A percentile compares a stretch with the other conserved stretches of the same genome.
These are phyloP conservation scores for Campylorhamphus procurvoides DNA, from an alignment of 2,113 vertebrate genomes.

Conservation along the genomic window DNA sequence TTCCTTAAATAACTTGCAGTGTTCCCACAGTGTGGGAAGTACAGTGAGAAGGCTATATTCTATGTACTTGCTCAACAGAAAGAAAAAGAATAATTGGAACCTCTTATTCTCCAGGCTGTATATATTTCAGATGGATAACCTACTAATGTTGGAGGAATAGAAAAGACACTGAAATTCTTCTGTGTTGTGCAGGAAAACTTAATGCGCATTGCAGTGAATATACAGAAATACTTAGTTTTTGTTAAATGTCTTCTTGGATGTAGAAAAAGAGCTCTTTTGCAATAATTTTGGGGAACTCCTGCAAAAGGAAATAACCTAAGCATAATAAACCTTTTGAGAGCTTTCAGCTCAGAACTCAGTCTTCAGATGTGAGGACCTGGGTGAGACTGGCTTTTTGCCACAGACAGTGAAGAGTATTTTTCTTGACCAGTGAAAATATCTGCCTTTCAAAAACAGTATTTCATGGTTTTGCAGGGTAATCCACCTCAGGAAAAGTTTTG, in stretches of 20 bases:
- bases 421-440: not conserved
- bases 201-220: not conserved
- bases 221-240: not conserved
- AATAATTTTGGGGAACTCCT: not conserved
- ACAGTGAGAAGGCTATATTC: not conserved
- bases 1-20: not conserved
- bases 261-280: not conserved
- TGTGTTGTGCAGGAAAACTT: not conserved
- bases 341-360: not conserved
- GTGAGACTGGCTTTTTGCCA: not conserved
- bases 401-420: not conserved
- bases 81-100: not conserved
- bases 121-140: not conserved
- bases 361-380: not conserved
- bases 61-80: not conserved
- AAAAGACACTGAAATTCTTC: not conserved
- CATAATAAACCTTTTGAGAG: not conserved
- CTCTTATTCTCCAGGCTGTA: not conserved
- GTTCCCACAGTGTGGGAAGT: not conserved
- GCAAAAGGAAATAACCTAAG: not conserved
- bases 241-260: not conserved
- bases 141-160: not conserved
- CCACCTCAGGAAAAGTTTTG: not conserved
- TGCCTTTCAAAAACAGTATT: not conserved
- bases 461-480: not conserved